Conservation (phyloP, 1,140 invertebrate species). For the Drosophila dunni region DNA sequence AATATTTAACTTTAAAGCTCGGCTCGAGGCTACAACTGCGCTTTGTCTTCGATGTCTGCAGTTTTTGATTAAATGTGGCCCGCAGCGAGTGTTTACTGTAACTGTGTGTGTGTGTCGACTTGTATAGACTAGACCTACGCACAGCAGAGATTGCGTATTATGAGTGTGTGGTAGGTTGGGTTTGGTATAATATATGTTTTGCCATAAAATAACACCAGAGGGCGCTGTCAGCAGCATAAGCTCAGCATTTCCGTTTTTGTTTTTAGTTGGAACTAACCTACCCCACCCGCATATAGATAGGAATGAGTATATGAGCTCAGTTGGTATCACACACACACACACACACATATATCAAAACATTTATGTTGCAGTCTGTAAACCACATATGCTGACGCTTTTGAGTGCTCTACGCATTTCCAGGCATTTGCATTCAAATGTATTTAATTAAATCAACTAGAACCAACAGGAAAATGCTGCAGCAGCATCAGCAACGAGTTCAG, state of each 20-base stretch:
- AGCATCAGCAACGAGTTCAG: conserved; percentile 39
- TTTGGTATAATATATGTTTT: conserved; percentile 59
- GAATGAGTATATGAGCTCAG: neutral
- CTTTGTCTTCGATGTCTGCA: conserved; percentile 45
- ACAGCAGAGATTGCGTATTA: conserved; percentile 44
- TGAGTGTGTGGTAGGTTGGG: conserved; percentile 46
- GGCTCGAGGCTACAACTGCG: conserved; percentile 2
- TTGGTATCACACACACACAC: conserved; percentile 15
- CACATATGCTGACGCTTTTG: conserved; percentile 64
- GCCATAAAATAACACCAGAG: conserved; percentile 77
- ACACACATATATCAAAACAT: conserved; percentile 49
- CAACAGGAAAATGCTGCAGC: conserved; percentile 74
- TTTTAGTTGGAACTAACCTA: conserved; percentile 67
- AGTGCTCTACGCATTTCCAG: conserved; percentile 71
- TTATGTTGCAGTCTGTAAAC: conserved; percentile 56
- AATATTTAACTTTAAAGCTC: conserved; percentile 31
- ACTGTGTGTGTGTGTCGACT: conserved; percentile 7
- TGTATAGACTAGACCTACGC: conserved; percentile 10
- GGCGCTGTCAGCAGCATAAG: conserved; percentile 77
- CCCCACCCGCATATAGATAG: conserved; percentile 1
- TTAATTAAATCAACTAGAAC: conserved; percentile 81
- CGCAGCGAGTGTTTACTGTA: conserved; percentile 33
- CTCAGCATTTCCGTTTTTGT: conserved; percentile 74
- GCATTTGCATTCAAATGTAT: conserved; percentile 80
- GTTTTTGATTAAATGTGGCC: conserved; percentile 71